Evolutionary conservation across 1,140 invertebrate species (phyloP), one percentile per base, ranked within the genome.

Genomic region (Papilio polytes): DNA sequence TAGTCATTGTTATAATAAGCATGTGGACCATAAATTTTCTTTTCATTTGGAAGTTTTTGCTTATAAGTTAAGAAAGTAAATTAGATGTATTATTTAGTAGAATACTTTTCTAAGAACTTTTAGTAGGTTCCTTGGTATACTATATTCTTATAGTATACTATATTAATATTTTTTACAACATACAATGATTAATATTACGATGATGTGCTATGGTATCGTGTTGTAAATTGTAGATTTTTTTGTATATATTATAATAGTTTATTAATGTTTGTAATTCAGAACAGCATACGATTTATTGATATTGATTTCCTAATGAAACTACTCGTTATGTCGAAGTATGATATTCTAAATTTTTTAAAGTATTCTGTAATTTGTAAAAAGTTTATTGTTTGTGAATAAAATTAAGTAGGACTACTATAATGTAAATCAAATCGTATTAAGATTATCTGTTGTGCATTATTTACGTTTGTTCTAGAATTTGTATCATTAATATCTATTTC

Each of bases 11-110:
- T 86, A 89, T 15, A 13, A 78, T 46, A 82, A 84, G 80, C 84
- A 87, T 86, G 91, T 91, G 92, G 91, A 92, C 91, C 91, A 92
- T 87, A 92, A 90, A 89, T 81, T 87, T 87, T 86, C 74, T 90
- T 63, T 63, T 26, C 10, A 0, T 18, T 70, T 70, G 3, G 0
- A 15, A 70, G 59, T 63, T 26, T 9, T 26, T 63, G 13, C 12
- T 36, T 31, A 26, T 31, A 31, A 15, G 22, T 63, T 12, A 22
- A 22, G 10, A 63, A 63, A 31, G 31, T 13, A 15, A 31, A 31
- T 6, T 70, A 70, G 12, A 15, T 3, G 15, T 31, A 26, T 66
- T 70, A 36, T 70, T 70, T 15, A 15, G 26, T 18, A 15, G 63
- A 63, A 70, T 31, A 26, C 59, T 26, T 63, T 63, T 22, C 13